These are phyloP conservation scores for Exocentrus adspersus DNA, from an alignment of 2,888 invertebrate genomes.

Conservation along the genomic window DNA sequence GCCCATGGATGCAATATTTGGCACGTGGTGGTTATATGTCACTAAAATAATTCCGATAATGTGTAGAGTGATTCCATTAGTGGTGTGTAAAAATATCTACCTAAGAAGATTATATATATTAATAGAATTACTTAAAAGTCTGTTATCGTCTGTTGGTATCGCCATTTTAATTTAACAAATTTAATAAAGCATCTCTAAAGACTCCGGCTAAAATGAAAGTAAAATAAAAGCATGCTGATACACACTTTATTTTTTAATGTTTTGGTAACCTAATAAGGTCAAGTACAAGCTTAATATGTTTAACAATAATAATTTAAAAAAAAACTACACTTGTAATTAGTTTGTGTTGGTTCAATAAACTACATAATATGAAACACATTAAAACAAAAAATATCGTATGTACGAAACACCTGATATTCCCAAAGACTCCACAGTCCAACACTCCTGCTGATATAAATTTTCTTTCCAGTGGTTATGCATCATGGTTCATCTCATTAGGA, in stretches of 20 bases:
- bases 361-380: too few species aligned
- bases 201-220: background rate
- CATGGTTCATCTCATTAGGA: constrained; percentile 64
- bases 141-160: constrained; percentile 4
- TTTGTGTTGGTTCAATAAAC: background rate
- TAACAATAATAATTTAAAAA: background rate
- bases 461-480: constrained; percentile 65
- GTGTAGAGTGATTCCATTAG: constrained; percentile 62
- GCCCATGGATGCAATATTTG: constrained; percentile 36
- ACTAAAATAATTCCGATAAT: constrained; percentile 58
- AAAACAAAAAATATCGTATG: too few species aligned
- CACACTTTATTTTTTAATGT: background rate
- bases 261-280: background rate
- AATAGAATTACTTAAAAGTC: constrained; percentile 19
- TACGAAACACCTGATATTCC: too few species aligned
- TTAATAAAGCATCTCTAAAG: background rate
- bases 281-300: background rate
- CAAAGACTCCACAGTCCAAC: too few species aligned
- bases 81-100: constrained; percentile 56
- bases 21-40: constrained; percentile 57
- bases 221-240: background rate
- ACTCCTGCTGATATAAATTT: constrained; percentile 23
- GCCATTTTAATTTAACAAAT: background rate
- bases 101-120: constrained; percentile 28
- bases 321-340: background rate